Evolutionary conservation across 2,888 invertebrate species (phyloP), one percentile per base, ranked within the genome.

Genomic region (Steinernema hermaphroditum): DNA sequence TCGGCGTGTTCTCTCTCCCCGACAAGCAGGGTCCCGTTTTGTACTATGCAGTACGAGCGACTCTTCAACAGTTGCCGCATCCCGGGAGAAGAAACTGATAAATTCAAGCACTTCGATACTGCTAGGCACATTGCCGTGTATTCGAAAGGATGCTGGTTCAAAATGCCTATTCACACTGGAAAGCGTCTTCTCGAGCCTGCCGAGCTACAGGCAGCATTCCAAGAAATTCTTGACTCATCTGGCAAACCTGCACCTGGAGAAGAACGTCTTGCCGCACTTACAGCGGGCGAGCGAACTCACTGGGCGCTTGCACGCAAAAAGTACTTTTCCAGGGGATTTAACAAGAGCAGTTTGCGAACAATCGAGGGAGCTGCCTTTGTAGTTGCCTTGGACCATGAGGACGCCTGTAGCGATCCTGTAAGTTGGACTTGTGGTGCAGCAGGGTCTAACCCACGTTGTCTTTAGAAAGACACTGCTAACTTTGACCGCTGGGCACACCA

Each of bases 41-140:
- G 97, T 87, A 96, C 96, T 0, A 93, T 93, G 92, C 97, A 98
- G 88, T 98, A 98, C 88, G 96, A 97, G 88, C 90, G 97, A 74
- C 91, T 94, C 68, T 98, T 97, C 89, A 97, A 98, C 88, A 96
- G 96, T 0, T 94, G 93, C 1, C 91, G 98, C 74, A 91, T 95
- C 71, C 97, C 98, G 0, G 97, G 97, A 14, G 89, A 93, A 44
- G 95, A 96, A 88, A 92, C 81, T 6, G 86, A 86, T 74, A 77
- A 80, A 8, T 78, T 86, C 70, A 75, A 82, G 0, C 82, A 79
- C 49, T 86, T 84, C 83, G 82, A 85, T 69, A 84, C 85, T 49
- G 83, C 84, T 8, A 88, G 92, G 93, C 96, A 98, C 87, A 91
- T 98, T 80, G 93, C 93, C 12, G 96, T 97, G 16, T 92, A 94